Conservation (phyloP, 1,140 invertebrate species). For the Diploscapter pachys region DNA sequence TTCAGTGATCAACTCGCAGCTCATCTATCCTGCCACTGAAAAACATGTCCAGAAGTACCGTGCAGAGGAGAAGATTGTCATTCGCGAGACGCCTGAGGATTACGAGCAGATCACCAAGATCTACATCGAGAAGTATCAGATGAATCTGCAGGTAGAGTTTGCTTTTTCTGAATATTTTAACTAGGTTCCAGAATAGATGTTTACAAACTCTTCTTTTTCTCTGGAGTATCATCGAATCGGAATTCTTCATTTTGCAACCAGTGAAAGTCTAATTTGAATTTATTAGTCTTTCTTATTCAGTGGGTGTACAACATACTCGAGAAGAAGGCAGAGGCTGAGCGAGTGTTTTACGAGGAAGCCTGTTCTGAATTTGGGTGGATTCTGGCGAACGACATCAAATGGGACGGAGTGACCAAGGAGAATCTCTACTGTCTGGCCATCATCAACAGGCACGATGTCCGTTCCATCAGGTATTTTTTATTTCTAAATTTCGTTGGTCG, state of each 20-base stretch:
- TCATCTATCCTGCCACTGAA: conserved; percentile 85
- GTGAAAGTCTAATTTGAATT: conserved; percentile 6
- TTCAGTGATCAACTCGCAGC: conserved; percentile 75
- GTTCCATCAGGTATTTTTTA: conserved; percentile 67
- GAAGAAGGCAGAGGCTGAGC: conserved; percentile 80
- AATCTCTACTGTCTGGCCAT: conserved; percentile 81
- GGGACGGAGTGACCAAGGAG: conserved; percentile 76
- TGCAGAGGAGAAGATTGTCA: conserved; percentile 70
- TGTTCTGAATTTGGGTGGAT: conserved; percentile 79
- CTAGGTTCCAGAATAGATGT: not conserved
- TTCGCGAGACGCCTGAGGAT: conserved; percentile 78
- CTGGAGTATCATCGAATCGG: too few relatives aligned
- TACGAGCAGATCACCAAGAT: conserved; percentile 77
- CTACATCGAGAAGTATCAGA: conserved; percentile 63
- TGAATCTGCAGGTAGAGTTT: conserved; percentile 18
- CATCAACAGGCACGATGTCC: conserved; percentile 70
- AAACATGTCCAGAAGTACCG: conserved; percentile 85
- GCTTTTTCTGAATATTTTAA: not conserved
- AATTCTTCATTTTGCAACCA: not conserved
- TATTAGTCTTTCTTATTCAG: conserved; percentile 64
- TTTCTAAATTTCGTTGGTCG: not conserved
- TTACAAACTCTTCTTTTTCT: not conserved
- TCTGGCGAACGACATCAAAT: conserved; percentile 85
- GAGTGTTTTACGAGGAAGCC: conserved; percentile 78
- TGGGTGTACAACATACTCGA: conserved; percentile 95